These are phyloP conservation scores for Anthonomus grandis DNA, from an alignment of 1,140 invertebrate genomes.

Conservation along the genomic window DNA sequence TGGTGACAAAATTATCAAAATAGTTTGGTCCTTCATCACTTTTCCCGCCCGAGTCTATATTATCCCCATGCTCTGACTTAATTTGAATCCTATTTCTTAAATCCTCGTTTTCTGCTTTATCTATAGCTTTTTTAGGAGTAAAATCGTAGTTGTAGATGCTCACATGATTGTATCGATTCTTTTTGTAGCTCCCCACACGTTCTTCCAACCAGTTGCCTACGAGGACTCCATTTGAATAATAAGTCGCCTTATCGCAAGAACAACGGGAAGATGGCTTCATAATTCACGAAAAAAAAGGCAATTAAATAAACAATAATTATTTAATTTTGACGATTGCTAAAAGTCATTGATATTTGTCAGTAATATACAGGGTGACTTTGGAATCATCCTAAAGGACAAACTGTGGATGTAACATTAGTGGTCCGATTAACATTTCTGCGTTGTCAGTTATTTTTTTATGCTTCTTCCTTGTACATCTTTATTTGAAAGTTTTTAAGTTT, in stretches of 20 bases:
- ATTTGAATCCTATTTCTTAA: slow-evolving; percentile 5
- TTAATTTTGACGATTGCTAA: no score
- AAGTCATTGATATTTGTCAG: no score
- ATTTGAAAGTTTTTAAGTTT: no score
- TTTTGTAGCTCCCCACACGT: slow-evolving; percentile 4
- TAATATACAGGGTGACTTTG: no score
- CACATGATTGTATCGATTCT: slow-evolving; percentile 6
- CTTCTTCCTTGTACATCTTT: no score
- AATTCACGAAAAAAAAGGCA: no score
- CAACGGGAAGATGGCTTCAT: no score
- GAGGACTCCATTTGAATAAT: slow-evolving; percentile 14
- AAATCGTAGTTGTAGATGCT: slow-evolving; percentile 5
- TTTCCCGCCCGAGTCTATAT: slow-evolving; percentile 7
- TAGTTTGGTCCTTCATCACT: slow-evolving; percentile 4
- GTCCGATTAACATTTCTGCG: no score
- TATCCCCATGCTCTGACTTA: slow-evolving; percentile 11
- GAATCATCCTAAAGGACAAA: no score
- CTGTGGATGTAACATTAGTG: no score
- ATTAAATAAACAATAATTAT: no score
- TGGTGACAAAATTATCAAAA: slow-evolving; percentile 18
- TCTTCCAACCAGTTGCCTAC: slow-evolving; percentile 21
- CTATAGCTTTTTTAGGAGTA: background rate
- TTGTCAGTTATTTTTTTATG: no score
- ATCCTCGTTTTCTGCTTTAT: slow-evolving; percentile 3
- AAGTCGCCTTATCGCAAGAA: background rate